Percentiles rank a stretch among this genome's conserved stretches.
Evolutionary conservation across 1,140 invertebrate genomes (phyloP).

Genomic region (Drosophila persimilis): DNA sequence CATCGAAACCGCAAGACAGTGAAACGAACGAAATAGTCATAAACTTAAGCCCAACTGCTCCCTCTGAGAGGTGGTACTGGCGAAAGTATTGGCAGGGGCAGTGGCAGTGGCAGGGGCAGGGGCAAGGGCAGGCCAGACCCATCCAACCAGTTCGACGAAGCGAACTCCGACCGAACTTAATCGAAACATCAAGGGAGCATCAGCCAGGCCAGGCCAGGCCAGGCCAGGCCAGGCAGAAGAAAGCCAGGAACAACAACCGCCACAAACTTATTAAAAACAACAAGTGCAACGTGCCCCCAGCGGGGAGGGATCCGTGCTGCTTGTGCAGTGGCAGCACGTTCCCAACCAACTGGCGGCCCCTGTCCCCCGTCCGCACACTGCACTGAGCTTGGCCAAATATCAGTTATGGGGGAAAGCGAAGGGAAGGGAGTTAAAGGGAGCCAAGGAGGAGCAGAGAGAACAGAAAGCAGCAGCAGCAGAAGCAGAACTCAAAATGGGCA

Average conservation of each 20-base stretch:
- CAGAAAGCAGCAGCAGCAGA: conserved; percentile 3
- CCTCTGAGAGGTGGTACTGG: neutral
- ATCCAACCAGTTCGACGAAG: conserved; percentile 75
- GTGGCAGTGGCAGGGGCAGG: neutral
- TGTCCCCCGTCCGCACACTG: conserved; percentile 47
- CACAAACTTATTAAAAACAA: conserved; percentile 82
- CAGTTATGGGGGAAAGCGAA: conserved; percentile 41
- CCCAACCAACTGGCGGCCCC: conserved; percentile 16
- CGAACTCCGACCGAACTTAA: conserved; percentile 80
- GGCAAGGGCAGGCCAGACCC: neutral
- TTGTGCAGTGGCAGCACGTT: conserved; percentile 74
- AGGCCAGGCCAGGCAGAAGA: conserved; percentile 35
- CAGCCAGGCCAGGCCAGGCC: conserved; percentile 20
- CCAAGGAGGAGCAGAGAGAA: no score
- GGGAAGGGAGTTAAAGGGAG: neutral
- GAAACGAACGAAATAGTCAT: conserved; percentile 76
- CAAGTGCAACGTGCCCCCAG: conserved; percentile 69
- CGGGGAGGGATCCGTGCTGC: conserved; percentile 38
- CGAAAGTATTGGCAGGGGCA: neutral
- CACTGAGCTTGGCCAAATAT: conserved; percentile 72
- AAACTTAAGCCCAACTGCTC: conserved; percentile 73
- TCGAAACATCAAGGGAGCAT: conserved; percentile 76
- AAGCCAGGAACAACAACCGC: conserved; percentile 36
- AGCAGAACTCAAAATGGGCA: conserved; percentile 75
- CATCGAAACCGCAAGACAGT: conserved; percentile 61